Percentiles rank a stretch among this genome's conserved stretches.
Evolutionary conservation across 2,797 vertebrate genomes (phyloP).

Genomic region (Semaprochilodus insignis): DNA sequence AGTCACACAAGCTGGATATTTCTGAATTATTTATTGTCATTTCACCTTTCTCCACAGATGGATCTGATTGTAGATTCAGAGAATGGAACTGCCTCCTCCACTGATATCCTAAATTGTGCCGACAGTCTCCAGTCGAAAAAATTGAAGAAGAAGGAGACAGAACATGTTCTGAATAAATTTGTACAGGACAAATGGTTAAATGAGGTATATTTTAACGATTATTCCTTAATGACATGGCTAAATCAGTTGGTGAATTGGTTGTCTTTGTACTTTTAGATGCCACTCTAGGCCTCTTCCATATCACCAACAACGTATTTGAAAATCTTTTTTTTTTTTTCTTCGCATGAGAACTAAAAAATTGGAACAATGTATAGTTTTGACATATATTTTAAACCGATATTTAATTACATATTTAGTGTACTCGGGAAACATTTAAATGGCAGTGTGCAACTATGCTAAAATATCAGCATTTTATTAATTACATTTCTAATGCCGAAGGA

Average conservation of each 20-base stretch:
- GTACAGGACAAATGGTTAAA: conserved; percentile 92
- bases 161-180: conserved; percentile 87
- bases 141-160: conserved; percentile 93
- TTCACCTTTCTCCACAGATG: conserved; percentile 78
- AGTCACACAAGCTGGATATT: not conserved
- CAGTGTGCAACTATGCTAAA: too few relatives aligned
- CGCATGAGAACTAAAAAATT: too few relatives aligned
- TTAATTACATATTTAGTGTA: too few relatives aligned
- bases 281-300: too few relatives aligned
- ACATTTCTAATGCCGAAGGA: too few relatives aligned
- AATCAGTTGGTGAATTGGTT: not conserved
- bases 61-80: conserved; percentile 91
- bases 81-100: conserved; percentile 89
- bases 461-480: too few relatives aligned
- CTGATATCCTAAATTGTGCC: conserved; percentile 88
- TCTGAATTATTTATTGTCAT: not conserved
- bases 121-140: conserved; percentile 89
- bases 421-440: too few relatives aligned
- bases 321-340: too few relatives aligned
- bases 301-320: too few relatives aligned
- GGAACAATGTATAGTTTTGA: too few relatives aligned
- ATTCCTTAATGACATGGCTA: too few relatives aligned
- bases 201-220: conserved; percentile 77
- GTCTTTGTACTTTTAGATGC: not conserved
- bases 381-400: too few relatives aligned